phyloP scores from a whole-genome alignment of 1,140 invertebrate genomes.

The Cyphomyrmex costatus region DNA sequence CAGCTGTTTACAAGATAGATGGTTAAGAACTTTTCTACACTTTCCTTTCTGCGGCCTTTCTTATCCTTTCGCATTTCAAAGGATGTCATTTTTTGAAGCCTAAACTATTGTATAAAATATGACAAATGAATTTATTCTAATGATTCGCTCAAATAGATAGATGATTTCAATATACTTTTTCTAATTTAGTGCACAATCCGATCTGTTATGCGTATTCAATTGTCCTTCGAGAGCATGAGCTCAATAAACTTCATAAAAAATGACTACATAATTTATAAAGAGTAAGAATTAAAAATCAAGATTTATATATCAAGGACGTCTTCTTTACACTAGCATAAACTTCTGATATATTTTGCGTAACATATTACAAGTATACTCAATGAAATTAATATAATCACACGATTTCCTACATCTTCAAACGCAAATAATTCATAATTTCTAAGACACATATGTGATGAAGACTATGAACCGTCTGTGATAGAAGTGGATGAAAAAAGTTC shows the following conservation, averaged over 20 bases:
- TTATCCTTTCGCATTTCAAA: neutral
- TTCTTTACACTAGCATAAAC: neutral
- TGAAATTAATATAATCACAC: neutral
- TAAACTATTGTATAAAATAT: neutral
- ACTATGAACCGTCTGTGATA: constrained; percentile 46
- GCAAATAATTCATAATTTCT: constrained; percentile 15
- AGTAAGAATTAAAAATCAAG: neutral
- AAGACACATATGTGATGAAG: neutral
- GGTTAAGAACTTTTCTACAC: no score
- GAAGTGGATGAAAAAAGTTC: constrained; percentile 23
- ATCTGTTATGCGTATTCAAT: neutral
- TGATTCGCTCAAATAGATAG: neutral
- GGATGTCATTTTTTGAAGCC: no score
- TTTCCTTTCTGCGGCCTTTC: no score
- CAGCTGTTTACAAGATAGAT: no score
- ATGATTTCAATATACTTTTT: neutral
- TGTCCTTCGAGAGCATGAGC: neutral
- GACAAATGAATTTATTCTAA: neutral
- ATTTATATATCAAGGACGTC: neutral
- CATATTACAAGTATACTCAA: neutral
- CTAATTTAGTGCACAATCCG: neutral
- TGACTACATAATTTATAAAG: neutral
- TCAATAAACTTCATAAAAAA: neutral
- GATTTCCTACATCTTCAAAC: constrained; percentile 3
- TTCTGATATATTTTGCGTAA: neutral